Evolutionary conservation across 2,888 invertebrate species (phyloP), one percentile per base, ranked within the genome.

Genomic region (Thelaira solivaga): DNA sequence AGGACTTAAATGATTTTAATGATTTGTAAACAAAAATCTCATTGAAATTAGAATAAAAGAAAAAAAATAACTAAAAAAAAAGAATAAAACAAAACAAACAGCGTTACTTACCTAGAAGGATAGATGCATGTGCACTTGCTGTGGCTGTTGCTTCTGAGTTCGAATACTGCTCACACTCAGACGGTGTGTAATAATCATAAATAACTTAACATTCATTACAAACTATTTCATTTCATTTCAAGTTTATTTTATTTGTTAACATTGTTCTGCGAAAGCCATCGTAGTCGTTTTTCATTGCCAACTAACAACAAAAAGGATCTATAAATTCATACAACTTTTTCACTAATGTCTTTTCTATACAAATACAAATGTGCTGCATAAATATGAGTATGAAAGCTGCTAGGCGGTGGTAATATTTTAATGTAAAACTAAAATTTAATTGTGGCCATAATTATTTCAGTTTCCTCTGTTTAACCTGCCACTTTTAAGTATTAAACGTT

Each of bases 1-100:
- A 62, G 43, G 61, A 79, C 76, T 80, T 79, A 76, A 80, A 76
- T 75, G 69, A 77, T 81, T 81, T 81, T 81, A 81, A 81, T 81
- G 81, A 81, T 80, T 81, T 81, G 80, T 75, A 81, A 81, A 81
- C 81, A 81, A 77, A 80, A 80, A 68, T 80, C 67, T 64, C 39
- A 57, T 73, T 76, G 57, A 49, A 73, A 73, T 57, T 36, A 64
- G 49, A 65, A 74, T 59, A 29, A 68, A 64, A 45, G 41, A 59
- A 41, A 24, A 34, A 29, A 47, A 64, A n/a, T n/a, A n/a, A n/a
- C n/a, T n/a, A n/a, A n/a, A n/a, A n/a, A n/a, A n/a, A n/a, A n/a
- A n/a, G n/a, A n/a, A n/a, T n/a, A n/a, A n/a, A n/a, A 57, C 53
- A 24, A 22, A 13, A 39, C 5, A 41, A 10, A 10, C 11, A 39